Base-by-base conservation (phyloP, 2,113 vertebrate species). In the Oncorhynchus kisutch region DNA sequence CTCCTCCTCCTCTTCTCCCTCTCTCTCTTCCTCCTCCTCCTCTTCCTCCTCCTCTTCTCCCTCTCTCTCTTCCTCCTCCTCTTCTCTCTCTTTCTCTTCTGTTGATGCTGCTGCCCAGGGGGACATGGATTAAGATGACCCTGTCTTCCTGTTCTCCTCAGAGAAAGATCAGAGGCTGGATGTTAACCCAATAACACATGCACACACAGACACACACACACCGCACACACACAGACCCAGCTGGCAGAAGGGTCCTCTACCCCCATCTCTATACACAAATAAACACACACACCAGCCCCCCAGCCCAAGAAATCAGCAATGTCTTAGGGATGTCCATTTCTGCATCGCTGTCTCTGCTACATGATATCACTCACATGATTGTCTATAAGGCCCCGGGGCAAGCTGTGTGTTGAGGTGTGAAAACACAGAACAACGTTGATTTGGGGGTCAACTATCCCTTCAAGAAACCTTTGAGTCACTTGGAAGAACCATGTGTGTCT, bases 121-220 rank as follows among this genome's bases (percentile, higher is more conserved):
- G 80, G 81, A 68, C 39, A 31, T 54, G 66, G 64, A 48, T 71
- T 81, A 77, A 76, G 84, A 81, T 76, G 74, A 75, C 72, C 69
- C 59, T 78, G 68, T 84, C 73, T 67, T 71, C 48, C 51, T 73
- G 18, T 73, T 78, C 71, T 70, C 68, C 75, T 80, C 67, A 72
- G 59, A 74, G 45, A 71, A 54, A 34, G 59, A 48, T 71, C 9
- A 69, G 69, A 66, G 64, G 34, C 25, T 34, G 24, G 51, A 14
- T 76, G 60, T 66, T 66, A 66, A 68, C 62, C 51, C 64, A 1
- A 67, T 29, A 31, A 18, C 18, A 64, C 48, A 71, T 5, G 2
- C 68, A 48, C 60, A 64, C 22, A 64, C 60, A 64, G n/a, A 64
- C 60, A 64, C 60, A 64, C 60, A 64, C 13, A 75, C 60, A 67